These are phyloP conservation scores for Brevimyrus niger DNA, from an alignment of 2,113 vertebrate genomes.

Conservation along the genomic window DNA sequence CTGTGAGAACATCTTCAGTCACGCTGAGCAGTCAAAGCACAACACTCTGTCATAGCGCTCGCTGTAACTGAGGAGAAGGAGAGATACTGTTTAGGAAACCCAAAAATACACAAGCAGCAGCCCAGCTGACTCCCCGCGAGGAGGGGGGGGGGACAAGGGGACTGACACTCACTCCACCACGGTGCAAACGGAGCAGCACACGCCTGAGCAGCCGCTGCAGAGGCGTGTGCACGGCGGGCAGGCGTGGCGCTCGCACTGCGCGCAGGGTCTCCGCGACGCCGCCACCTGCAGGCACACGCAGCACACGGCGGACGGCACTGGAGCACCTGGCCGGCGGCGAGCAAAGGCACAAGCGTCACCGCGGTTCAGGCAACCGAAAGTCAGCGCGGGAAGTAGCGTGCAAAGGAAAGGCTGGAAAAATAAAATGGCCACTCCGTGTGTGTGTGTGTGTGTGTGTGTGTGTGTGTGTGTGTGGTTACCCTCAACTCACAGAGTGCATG, in stretches of 20 bases:
- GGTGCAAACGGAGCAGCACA: constrained; percentile 62
- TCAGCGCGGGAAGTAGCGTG: neutral
- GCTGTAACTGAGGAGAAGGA: constrained; percentile 53
- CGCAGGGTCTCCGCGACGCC: constrained; percentile 40
- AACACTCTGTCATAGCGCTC: constrained; percentile 59
- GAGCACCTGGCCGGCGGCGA: constrained; percentile 30
- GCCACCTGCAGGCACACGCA: constrained; percentile 55
- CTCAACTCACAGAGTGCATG: neutral
- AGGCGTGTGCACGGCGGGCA: constrained; percentile 54
- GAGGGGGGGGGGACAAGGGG: neutral
- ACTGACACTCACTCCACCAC: constrained; percentile 54
- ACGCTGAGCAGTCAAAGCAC: constrained; percentile 58
- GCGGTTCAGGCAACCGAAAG: neutral
- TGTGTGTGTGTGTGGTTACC: too few species aligned
- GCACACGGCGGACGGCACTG: constrained; percentile 38
- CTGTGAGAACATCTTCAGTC: constrained; percentile 15
- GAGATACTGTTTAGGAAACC: neutral
- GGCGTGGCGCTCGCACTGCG: constrained; percentile 54
- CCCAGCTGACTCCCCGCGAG: neutral
- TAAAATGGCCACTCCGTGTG: neutral
- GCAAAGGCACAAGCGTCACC: neutral
- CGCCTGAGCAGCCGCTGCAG: constrained; percentile 53
- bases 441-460: neutral
- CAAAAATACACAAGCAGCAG: neutral
- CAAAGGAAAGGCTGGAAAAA: neutral